Evolutionary conservation across 2,113 vertebrate species (phyloP), one percentile per base, ranked within the genome.

Genomic region (Erinaceus europaeus): DNA sequence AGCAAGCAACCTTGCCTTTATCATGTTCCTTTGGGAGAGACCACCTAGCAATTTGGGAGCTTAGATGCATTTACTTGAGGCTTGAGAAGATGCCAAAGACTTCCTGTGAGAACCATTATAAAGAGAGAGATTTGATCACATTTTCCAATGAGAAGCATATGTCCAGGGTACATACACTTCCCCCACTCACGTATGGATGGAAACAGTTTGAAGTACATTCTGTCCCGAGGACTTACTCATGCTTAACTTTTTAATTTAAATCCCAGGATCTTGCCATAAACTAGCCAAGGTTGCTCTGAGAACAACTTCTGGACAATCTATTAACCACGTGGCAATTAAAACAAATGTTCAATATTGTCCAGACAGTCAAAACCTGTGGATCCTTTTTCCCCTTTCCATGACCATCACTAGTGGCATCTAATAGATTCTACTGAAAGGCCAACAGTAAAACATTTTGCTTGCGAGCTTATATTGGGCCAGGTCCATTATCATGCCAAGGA

Each of bases 61-160:
- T 93, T 48, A 84, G 74, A 59, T 4, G 78, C 9, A 44, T 14
- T 84, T 57, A n/a, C 80, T 91, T 65, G 90, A 84, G 42, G 67
- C 32, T 32, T 84, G 84, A 89, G 79, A 52, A 82, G 87, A 86
- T 76, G 32, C 77, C 71, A 90, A 75, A 38, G 23, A 68, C 50
- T 86, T 93, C 88, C 74, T 84, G 72, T 84, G 42, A 87, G 86
- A 94, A 91, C 13, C 48, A 67, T 76, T n/a, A 80, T 57, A 15
- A 14, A 84, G 53, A 91, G 44, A 36, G 29, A 81, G 34, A 73
- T 64, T 40, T 38, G 50, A 89, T 65, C 2, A 5, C 29, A 57
- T 89, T 94, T 94, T 92, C 87, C 90, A 90, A 90, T 77, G 89
- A 93, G 82, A 95, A 93, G 78, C 94, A 92, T 64, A 67, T 90